These are phyloP conservation scores for Drosophila recens DNA, from an alignment of 2,888 invertebrate genomes.

Conservation along the genomic window DNA sequence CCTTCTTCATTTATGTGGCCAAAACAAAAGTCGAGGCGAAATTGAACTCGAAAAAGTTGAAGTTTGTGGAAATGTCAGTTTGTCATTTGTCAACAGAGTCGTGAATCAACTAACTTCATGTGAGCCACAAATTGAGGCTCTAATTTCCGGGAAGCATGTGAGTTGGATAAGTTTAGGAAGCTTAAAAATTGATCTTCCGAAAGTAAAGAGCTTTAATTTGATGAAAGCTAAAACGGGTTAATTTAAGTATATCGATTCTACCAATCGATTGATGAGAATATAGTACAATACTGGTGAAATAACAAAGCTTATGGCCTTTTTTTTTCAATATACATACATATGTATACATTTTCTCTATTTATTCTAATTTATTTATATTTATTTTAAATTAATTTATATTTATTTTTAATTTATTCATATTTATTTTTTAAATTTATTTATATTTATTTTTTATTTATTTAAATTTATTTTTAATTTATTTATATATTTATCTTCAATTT, in stretches of 20 bases:
- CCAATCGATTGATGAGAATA: too few relatives aligned
- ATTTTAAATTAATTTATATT: too few relatives aligned
- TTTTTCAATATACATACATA: too few relatives aligned
- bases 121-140: not conserved
- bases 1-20: not conserved
- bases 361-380: too few relatives aligned
- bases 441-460: too few relatives aligned
- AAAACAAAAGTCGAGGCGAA: constrained; percentile 2
- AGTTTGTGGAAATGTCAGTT: constrained; percentile 25
- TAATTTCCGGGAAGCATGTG: not conserved
- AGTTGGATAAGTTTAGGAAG: not conserved
- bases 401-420: too few relatives aligned
- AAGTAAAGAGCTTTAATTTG: not conserved
- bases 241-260: not conserved
- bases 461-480: too few relatives aligned
- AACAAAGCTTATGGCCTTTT: too few relatives aligned
- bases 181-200: not conserved
- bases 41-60: constrained; percentile 18
- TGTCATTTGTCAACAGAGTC: constrained; percentile 32
- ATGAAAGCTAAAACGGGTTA: not conserved
- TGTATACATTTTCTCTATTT: too few relatives aligned
- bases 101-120: not conserved
- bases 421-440: too few relatives aligned
- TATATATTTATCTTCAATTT: too few relatives aligned
- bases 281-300: too few relatives aligned